These are phyloP conservation scores for Drosophila limbata DNA, from an alignment of 2,888 invertebrate genomes.

Conservation along the genomic window DNA sequence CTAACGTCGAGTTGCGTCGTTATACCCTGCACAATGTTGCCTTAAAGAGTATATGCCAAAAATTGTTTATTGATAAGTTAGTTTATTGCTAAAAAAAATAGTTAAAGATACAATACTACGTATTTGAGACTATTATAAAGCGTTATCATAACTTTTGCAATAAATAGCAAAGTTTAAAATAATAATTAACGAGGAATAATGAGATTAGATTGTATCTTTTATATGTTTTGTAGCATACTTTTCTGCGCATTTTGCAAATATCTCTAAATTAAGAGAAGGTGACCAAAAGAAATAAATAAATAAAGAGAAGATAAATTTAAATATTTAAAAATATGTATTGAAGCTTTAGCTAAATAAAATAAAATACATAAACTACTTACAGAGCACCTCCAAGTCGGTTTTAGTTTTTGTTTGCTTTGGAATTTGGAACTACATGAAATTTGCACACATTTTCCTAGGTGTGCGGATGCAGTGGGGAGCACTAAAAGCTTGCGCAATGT, in stretches of 20 bases:
- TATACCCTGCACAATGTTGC: constrained; percentile 13
- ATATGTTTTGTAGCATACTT: constrained; percentile 13
- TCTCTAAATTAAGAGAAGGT: neutral
- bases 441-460: constrained; percentile 53
- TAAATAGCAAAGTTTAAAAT: neutral
- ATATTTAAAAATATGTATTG: neutral
- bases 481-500: constrained; percentile 55
- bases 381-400: constrained; percentile 8
- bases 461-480: neutral
- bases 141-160: constrained; percentile 11
- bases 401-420: constrained; percentile 13
- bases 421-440: constrained; percentile 56
- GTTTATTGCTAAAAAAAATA: constrained; percentile 2
- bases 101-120: neutral
- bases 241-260: constrained; percentile 3
- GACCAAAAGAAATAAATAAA: too few relatives aligned
- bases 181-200: neutral
- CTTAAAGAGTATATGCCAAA: neutral
- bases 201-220: constrained; percentile 9
- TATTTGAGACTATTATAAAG: neutral
- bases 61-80: constrained; percentile 15
- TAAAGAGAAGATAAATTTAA: neutral
- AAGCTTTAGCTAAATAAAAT: neutral
- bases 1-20: neutral
- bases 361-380: neutral